Conservation (phyloP, 2,888 invertebrate species). For the Leptura quadrifasciata region DNA sequence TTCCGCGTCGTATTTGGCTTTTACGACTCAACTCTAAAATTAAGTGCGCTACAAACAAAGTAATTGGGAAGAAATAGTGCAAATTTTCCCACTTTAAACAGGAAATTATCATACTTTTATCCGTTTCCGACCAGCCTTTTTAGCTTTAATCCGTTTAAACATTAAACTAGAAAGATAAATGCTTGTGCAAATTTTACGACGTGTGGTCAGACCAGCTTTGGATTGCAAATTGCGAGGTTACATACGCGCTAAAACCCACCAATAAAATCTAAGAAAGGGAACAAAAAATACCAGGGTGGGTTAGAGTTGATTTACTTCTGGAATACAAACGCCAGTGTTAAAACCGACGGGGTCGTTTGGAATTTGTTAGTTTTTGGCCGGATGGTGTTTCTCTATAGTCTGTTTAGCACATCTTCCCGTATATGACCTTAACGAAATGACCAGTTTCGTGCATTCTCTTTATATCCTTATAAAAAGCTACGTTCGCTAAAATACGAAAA, state of each 20-base stretch:
- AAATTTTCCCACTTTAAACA: conserved; percentile 29
- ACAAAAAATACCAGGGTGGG: conserved; percentile 52
- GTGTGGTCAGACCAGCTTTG: conserved; percentile 54
- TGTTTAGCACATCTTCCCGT: conserved; percentile 29
- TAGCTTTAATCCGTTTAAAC: conserved; percentile 37
- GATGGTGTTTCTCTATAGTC: conserved; percentile 12
- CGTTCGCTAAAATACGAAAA: conserved; percentile 18
- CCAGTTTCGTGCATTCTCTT: conserved; percentile 33
- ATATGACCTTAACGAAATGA: conserved; percentile 33
- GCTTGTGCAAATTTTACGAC: conserved; percentile 60
- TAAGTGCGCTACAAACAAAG: conserved; percentile 32
- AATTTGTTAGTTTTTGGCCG: conserved; percentile 37
- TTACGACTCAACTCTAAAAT: conserved; percentile 6
- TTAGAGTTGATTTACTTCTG: conserved; percentile 52
- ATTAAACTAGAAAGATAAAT: conserved; percentile 53
- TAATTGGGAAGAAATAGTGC: conserved; percentile 36
- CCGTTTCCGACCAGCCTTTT: conserved; percentile 17
- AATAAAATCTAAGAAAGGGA: conserved; percentile 55
- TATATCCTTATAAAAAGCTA: conserved; percentile 27
- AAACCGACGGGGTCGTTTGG: conserved; percentile 18
- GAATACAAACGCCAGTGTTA: conserved; percentile 42
- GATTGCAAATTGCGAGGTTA: conserved; percentile 59
- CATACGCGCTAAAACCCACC: conserved; percentile 54
- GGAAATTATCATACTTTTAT: conserved; percentile 38
- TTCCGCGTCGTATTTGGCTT: not conserved